A percentile compares a stretch with the other conserved stretches of the same genome.
phyloP scores from a whole-genome alignment of 2,113 vertebrate species.

The Triplophysa rosa region DNA sequence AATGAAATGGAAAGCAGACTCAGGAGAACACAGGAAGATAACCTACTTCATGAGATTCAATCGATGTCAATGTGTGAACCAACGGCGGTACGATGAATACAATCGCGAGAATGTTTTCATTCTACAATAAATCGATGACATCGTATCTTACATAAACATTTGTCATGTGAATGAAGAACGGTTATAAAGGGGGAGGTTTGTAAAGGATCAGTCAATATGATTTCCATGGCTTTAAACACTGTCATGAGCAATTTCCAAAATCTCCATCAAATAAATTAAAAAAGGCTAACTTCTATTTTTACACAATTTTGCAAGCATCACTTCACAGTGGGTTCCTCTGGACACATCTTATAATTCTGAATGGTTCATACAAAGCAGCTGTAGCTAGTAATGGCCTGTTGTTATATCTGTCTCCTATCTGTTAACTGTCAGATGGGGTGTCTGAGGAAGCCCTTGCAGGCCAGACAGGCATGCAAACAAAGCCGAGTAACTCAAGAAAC shows the following conservation, averaged over 20 bases:
- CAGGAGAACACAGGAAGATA: constrained; percentile 15
- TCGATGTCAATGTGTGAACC: neutral
- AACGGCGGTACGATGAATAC: neutral
- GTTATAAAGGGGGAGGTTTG: constrained; percentile 11
- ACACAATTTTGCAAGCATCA: too few species aligned
- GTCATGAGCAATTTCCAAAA: neutral
- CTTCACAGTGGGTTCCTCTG: neutral
- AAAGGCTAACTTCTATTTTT: too few species aligned
- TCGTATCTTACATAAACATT: neutral
- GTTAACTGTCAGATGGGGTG: constrained; percentile 18
- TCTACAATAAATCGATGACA: neutral
- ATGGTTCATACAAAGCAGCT: neutral
- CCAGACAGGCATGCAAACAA: constrained; percentile 27
- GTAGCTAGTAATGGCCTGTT: neutral
- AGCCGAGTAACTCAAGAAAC: constrained; percentile 34
- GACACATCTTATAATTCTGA: too few species aligned
- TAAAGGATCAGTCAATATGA: constrained; percentile 22
- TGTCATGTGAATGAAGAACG: neutral
- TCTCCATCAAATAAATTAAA: neutral
- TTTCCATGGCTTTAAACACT: neutral
- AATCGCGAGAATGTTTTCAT: neutral
- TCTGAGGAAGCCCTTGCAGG: constrained; percentile 5
- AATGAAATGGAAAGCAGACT: neutral
- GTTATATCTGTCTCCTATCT: neutral
- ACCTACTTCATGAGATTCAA: neutral